Base-by-base conservation (phyloP, 2,113 vertebrate genomes). In the Caracal caracal region DNA sequence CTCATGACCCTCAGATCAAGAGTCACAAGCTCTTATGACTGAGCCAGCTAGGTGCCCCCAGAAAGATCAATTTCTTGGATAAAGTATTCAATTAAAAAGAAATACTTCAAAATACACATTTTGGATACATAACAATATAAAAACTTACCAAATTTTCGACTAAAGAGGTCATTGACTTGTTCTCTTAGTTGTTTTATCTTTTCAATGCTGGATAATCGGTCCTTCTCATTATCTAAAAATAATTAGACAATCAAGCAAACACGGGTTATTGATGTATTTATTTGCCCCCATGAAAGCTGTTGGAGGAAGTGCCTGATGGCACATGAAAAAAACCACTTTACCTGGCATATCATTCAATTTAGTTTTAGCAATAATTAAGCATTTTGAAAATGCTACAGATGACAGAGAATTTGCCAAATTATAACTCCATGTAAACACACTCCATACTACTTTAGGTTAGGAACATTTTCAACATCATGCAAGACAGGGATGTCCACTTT, bases 111-210 rank as follows among this genome's bases (percentile, higher is more conserved):
- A 59, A 47, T 33, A 70, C 47, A 35, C 49, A 56, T 71, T 80
- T 13, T 61, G 20, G 63, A 35, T 56, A 79, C 3, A 1, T 19
- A 88, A 82, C 1, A 17, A 68, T 82, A 81, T 20, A 68, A 71
- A 65, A 79, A 98, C 98, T 98, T 98, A 99, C 99, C 99, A 97
- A 99, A 99, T 97, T 99, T 99, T 95, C 97, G 96, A 97, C 98
- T 99, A 92, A 99, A 99, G 95, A 99, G 98, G 61, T 99, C 98
- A 68, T 99, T 98, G 43, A 99, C 99, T 98, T 99, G 98, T 88
- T 99, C 99, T 98, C 99, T 98, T 93, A 99, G 88, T 28, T 99
- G 99, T 56, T 98, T 99, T 90, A 98, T 98, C 81, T 97, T 99
- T 94, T 99, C 99, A 51, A 95, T 97, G 97, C 98, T 98, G 35